Percentiles rank a stretch among this genome's conserved stretches.
Evolutionary conservation across 2,113 vertebrate species (phyloP).

Genomic region (Orientallactaga bullata): DNA sequence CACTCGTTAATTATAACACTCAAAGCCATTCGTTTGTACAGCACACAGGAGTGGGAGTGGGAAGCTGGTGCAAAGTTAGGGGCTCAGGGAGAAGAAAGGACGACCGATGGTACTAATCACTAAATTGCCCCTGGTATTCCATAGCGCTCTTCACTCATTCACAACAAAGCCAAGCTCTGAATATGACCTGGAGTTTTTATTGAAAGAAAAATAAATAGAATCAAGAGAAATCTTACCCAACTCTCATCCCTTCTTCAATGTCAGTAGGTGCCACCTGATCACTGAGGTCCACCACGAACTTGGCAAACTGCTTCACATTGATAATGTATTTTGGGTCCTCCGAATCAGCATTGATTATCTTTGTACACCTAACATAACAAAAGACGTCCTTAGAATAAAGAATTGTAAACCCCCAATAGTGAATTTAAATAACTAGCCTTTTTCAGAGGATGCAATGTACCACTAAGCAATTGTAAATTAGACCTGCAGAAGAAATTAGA

Average conservation of each 20-base stretch:
- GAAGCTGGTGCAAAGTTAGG: not conserved
- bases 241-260: slow-evolving; percentile 99
- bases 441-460: not conserved
- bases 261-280: slow-evolving; percentile 99
- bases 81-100: not conserved
- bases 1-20: not conserved
- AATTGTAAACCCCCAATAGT: slow-evolving; percentile 49
- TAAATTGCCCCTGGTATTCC: not conserved
- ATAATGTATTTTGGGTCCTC: slow-evolving; percentile 99
- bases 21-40: slow-evolving; percentile 3
- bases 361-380: slow-evolving; percentile 93
- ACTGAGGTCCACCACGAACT: slow-evolving; percentile 99
- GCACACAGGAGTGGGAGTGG: not conserved
- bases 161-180: not conserved
- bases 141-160: not conserved
- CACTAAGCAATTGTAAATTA: not conserved
- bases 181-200: slow-evolving; percentile 10
- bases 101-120: not conserved
- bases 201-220: not conserved
- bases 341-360: slow-evolving; percentile 99
- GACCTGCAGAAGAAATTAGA: slow-evolving; percentile 1
- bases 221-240: slow-evolving; percentile 90
- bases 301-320: slow-evolving; percentile 99
- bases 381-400: slow-evolving; percentile 51
- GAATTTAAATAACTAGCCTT: slow-evolving; percentile 44